Conservation (phyloP, 2,113 vertebrate species). For the Toxotes jaculatrix region DNA sequence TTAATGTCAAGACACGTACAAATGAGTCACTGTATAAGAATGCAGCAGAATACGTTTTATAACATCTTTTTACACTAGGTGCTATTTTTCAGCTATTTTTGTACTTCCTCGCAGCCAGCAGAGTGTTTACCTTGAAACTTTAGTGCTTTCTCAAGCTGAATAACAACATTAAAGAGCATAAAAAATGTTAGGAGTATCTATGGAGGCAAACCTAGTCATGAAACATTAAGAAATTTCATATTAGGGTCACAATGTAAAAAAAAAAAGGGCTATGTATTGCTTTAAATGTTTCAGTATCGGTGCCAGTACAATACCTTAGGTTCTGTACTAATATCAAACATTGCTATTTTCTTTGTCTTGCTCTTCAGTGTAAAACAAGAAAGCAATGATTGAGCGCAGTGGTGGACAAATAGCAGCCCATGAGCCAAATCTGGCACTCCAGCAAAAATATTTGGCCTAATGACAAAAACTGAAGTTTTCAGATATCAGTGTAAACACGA, state of each 20-base stretch:
- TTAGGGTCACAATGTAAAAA: neutral
- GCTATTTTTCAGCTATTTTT: slow-evolving; percentile 14
- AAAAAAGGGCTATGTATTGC: neutral
- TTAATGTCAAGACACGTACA: slow-evolving; percentile 4
- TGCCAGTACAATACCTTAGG: neutral
- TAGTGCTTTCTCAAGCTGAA: neutral
- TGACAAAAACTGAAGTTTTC: neutral
- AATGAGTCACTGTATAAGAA: slow-evolving; percentile 19
- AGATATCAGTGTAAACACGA: neutral
- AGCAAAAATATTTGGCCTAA: neutral
- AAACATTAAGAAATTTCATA: slow-evolving; percentile 1
- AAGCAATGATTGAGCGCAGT: neutral
- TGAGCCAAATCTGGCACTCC: neutral
- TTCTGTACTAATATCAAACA: neutral
- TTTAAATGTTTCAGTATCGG: neutral
- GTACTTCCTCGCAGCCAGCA: neutral
- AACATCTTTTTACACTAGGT: slow-evolving; percentile 4
- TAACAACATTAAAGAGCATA: slow-evolving; percentile 24
- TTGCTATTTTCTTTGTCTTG: neutral
- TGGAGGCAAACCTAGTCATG: neutral
- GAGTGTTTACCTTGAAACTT: neutral
- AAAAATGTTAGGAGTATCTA: slow-evolving; percentile 1
- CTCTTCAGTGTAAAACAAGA: neutral
- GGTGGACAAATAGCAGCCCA: neutral
- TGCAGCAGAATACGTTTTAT: slow-evolving; percentile 6